phyloP scores from a whole-genome alignment of 2,888 invertebrate genomes.

The Noctua janthe region DNA sequence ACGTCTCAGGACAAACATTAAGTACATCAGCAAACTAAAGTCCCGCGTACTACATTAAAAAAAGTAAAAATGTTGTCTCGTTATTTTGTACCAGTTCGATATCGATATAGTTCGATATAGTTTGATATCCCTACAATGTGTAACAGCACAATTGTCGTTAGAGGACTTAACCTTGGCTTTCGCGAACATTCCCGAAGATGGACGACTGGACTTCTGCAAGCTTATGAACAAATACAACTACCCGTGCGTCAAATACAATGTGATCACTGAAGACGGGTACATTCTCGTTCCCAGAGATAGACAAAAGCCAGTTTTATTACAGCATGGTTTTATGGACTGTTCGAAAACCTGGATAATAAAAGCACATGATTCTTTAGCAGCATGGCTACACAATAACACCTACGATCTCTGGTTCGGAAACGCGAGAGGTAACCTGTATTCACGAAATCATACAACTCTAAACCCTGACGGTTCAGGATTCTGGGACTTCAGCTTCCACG shows the following conservation, averaged over 20 bases:
- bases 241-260: conserved; percentile 8
- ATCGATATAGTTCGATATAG: too few relatives aligned
- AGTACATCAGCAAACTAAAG: not conserved
- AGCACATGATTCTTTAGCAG: conserved; percentile 12
- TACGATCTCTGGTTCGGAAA: conserved; percentile 32
- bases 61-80: conserved; percentile 1
- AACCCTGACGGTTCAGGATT: conserved; percentile 2
- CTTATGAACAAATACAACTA: conserved; percentile 17
- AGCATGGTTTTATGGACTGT: conserved; percentile 23
- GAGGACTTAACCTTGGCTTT: not conserved
- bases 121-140: conserved; percentile 1
- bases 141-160: not conserved
- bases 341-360: conserved; percentile 15
- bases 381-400: conserved; percentile 14
- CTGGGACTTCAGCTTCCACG: conserved; percentile 41
- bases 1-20: too few relatives aligned
- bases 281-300: conserved; percentile 21
- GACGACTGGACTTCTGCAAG: conserved; percentile 17
- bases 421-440: conserved; percentile 22
- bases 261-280: conserved; percentile 31
- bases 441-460: conserved; percentile 18
- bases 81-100: conserved; percentile 2
- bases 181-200: conserved; percentile 10
- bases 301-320: not conserved
- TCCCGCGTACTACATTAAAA: not conserved